Evolutionary conservation across 2,113 vertebrate species (phyloP).

Genomic region (Phocoena phocoena): DNA sequence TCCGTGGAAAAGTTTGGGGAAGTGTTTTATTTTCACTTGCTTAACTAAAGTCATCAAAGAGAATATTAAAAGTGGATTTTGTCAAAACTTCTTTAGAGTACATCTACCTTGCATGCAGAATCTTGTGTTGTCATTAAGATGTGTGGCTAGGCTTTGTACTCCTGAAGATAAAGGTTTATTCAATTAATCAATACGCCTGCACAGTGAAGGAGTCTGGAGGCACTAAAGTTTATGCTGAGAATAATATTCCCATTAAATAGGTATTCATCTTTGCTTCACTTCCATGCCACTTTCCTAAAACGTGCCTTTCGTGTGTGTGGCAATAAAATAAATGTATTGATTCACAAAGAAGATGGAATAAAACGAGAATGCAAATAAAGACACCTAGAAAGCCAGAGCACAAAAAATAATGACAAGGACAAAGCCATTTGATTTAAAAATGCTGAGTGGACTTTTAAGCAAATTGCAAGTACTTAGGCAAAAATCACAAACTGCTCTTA

Average conservation of each 20-base stretch:
- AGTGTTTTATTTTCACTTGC: not conserved
- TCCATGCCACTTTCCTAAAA: not conserved
- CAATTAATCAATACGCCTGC: constrained; percentile 29
- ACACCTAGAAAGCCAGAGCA: not conserved
- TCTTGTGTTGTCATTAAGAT: not conserved
- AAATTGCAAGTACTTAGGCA: not conserved
- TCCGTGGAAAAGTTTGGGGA: not conserved
- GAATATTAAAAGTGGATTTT: not conserved
- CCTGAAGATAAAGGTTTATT: not conserved
- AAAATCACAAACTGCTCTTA: not conserved
- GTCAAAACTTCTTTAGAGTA: not conserved
- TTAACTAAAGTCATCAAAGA: not conserved
- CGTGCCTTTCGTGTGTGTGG: not conserved
- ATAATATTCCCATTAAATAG: not conserved
- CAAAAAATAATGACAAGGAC: not conserved
- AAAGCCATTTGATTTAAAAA: not conserved
- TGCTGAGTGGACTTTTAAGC: not conserved
- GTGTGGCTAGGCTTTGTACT: not conserved
- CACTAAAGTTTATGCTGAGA: not conserved
- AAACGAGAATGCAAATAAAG: constrained; percentile 37
- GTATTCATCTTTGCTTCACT: constrained; percentile 14
- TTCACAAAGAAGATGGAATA: not conserved
- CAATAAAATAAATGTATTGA: constrained; percentile 1
- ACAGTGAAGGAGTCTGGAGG: not conserved
- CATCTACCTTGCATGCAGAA: not conserved